phyloP scores from a whole-genome alignment of 2,113 vertebrate species.

The Gallinago undulata region DNA sequence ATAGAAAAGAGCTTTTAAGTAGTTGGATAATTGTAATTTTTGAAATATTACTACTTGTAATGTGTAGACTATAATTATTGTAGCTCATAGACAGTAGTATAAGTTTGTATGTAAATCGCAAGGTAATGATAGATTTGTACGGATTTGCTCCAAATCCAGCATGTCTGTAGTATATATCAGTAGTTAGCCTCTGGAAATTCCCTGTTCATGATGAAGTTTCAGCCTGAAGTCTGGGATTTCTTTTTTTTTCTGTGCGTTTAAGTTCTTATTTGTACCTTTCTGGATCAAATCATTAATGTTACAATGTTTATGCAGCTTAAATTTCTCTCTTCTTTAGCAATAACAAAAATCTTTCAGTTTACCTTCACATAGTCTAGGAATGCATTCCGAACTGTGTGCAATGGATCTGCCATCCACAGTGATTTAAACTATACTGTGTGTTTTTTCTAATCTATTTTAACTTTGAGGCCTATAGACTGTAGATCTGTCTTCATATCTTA shows the following conservation, averaged over 20 bases:
- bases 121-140: not conserved
- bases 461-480: not conserved
- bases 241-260: not conserved
- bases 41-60: constrained; percentile 28
- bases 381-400: not conserved
- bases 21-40: constrained; percentile 61
- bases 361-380: not conserved
- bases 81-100: not conserved
- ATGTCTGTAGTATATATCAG: not conserved
- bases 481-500: not conserved
- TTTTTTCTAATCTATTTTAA: not conserved
- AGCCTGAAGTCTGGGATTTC: not conserved
- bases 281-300: not conserved
- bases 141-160: not conserved
- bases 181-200: not conserved
- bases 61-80: not conserved
- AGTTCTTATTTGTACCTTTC: not conserved
- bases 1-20: constrained; percentile 53
- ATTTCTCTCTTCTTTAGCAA: not conserved
- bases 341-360: not conserved
- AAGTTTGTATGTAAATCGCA: not conserved
- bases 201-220: not conserved
- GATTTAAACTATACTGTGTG: not conserved
- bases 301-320: not conserved
- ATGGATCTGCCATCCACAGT: not conserved